Evolutionary conservation across 1,140 invertebrate genomes (phyloP).

Genomic region (Microplitis mediator): DNA sequence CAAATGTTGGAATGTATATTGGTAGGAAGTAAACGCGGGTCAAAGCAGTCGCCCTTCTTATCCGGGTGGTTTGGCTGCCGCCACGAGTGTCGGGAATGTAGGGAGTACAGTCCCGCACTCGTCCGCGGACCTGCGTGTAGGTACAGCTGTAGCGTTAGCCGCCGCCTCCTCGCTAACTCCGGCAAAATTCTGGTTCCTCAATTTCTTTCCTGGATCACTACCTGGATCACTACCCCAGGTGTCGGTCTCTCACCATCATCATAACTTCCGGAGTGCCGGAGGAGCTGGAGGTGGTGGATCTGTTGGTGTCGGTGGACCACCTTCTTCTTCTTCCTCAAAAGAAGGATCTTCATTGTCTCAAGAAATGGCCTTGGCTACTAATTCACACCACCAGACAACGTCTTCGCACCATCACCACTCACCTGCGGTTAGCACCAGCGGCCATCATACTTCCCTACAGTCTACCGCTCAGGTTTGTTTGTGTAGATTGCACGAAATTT

Average conservation of each 20-base stretch:
- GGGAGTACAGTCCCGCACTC: constrained; percentile 51
- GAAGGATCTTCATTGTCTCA: constrained; percentile 48
- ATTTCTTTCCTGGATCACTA: constrained; percentile 60
- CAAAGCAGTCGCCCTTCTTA: constrained; percentile 59
- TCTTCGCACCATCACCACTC: constrained; percentile 54
- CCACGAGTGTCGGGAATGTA: constrained; percentile 57
- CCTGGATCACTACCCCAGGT: constrained; percentile 63
- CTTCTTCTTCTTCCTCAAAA: constrained; percentile 48
- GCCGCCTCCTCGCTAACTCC: constrained; percentile 58
- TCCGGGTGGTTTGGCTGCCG: constrained; percentile 54
- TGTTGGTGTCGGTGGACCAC: too few species aligned
- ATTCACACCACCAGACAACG: constrained; percentile 48
- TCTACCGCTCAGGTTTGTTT: constrained; percentile 58
- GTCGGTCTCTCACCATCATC: constrained; percentile 58
- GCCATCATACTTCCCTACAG: constrained; percentile 54
- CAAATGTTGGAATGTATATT: constrained; percentile 60
- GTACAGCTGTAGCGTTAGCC: constrained; percentile 60
- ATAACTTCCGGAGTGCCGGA: constrained; percentile 49
- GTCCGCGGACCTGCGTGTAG: constrained; percentile 60
- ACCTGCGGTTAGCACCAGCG: constrained; percentile 52
- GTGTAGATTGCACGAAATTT: constrained; percentile 34
- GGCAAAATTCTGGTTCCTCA: constrained; percentile 63
- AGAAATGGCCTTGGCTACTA: constrained; percentile 54
- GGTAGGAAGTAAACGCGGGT: constrained; percentile 61
- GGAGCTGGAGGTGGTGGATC: constrained; percentile 32